Conservation (phyloP, 2,888 invertebrate genomes). For the Rhamnusium bicolor region DNA sequence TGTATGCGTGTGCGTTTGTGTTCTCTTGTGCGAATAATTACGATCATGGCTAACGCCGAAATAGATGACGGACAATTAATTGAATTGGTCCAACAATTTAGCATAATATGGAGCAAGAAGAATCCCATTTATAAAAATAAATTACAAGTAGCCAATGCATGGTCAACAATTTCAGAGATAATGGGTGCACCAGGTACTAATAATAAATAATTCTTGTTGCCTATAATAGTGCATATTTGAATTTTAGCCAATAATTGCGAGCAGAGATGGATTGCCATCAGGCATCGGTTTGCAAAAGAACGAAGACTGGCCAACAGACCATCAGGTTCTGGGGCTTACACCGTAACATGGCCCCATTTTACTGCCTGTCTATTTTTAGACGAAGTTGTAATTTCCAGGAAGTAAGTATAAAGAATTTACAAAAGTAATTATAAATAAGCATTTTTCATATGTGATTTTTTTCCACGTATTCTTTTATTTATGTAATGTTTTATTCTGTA, state of each 20-base stretch:
- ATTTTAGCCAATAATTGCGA: background rate
- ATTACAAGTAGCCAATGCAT: background rate
- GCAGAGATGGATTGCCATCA: background rate
- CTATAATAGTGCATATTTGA: background rate
- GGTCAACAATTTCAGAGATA: background rate
- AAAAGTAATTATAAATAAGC: background rate
- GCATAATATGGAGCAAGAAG: background rate
- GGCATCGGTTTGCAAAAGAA: slow-evolving; percentile 1
- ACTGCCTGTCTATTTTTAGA: background rate
- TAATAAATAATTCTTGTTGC: background rate
- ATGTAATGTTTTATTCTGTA: background rate
- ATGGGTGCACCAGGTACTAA: slow-evolving; percentile 3
- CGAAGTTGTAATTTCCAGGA: background rate
- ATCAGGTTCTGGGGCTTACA: background rate
- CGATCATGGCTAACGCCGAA: background rate
- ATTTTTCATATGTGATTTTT: background rate
- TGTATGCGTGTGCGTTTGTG: background rate
- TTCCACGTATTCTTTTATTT: background rate
- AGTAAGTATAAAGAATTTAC: background rate
- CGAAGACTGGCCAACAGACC: background rate
- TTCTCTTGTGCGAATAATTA: background rate
- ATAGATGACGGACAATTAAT: background rate
- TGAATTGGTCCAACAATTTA: background rate
- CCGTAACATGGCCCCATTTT: background rate
- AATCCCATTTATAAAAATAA: background rate